These are phyloP conservation scores for Erithacus rubecula DNA, from an alignment of 2,797 vertebrate genomes.

Conservation along the genomic window DNA sequence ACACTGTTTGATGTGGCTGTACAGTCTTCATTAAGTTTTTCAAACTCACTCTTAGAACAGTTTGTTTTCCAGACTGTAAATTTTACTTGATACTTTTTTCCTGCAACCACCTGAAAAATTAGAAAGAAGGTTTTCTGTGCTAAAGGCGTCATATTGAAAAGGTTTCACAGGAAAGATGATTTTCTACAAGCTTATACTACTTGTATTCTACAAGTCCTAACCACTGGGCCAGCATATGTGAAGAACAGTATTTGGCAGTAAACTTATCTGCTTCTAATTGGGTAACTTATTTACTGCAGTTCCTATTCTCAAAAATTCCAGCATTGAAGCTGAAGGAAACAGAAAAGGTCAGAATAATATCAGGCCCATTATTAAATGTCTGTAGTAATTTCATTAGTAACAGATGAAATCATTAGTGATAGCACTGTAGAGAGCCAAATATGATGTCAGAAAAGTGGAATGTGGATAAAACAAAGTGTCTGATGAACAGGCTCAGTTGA, in stretches of 20 bases:
- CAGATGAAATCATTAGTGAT: conserved; percentile 38
- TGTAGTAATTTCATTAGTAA: conserved; percentile 25
- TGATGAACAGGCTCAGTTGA: not conserved
- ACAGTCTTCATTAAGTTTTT: conserved; percentile 37
- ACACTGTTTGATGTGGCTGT: not conserved
- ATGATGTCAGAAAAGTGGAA: conserved; percentile 24
- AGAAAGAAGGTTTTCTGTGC: not conserved
- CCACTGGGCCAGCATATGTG: not conserved
- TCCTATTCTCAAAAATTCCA: not conserved
- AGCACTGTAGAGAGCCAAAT: conserved; percentile 2
- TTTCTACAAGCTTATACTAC: not conserved
- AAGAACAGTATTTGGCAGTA: not conserved
- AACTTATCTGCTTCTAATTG: not conserved
- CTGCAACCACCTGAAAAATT: conserved; percentile 63
- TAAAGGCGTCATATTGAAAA: not conserved
- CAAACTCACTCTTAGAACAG: conserved; percentile 64
- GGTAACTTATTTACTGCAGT: not conserved
- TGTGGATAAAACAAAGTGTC: conserved; percentile 7
- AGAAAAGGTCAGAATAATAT: not conserved
- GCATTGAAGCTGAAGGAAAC: not conserved
- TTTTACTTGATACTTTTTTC: not conserved
- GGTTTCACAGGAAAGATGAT: not conserved
- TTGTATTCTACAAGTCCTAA: not conserved
- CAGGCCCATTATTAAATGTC: not conserved
- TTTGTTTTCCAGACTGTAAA: conserved; percentile 61